phyloP scores from a whole-genome alignment of 2,888 invertebrate species.

The Ashinkailepas kermadecensis region DNA sequence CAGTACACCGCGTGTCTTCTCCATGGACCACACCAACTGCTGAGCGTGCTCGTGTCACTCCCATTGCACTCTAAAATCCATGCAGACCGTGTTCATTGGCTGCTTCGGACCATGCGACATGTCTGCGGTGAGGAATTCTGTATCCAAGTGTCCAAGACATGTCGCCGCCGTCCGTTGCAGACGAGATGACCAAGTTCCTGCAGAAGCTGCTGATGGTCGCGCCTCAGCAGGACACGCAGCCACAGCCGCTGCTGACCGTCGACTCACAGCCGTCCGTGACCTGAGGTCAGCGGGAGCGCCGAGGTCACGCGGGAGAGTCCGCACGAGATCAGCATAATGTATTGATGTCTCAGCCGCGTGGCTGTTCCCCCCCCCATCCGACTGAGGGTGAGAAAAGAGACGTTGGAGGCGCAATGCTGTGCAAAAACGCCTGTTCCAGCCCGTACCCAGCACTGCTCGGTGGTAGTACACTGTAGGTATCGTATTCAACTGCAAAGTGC shows the following conservation, averaged over 20 bases:
- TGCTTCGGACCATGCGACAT: not conserved
- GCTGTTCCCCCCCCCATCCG: no score
- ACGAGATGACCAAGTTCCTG: slow-evolving; percentile 28
- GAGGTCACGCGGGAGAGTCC: no score
- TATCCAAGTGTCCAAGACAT: no score
- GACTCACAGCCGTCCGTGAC: not conserved
- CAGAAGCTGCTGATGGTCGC: slow-evolving; percentile 31
- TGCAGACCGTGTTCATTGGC: not conserved
- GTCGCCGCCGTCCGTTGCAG: not conserved
- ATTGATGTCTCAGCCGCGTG: no score
- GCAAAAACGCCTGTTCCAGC: no score
- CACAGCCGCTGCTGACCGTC: slow-evolving; percentile 26
- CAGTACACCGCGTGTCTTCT: not conserved
- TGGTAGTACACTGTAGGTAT: no score
- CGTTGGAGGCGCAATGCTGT: no score
- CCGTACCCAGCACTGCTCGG: no score
- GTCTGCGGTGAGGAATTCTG: not conserved
- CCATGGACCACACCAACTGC: not conserved
- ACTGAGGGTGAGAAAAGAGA: no score
- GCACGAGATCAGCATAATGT: no score
- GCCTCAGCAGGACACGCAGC: slow-evolving; percentile 29
- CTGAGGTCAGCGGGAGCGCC: not conserved
- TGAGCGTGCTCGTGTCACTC: not conserved
- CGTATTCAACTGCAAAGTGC: no score
- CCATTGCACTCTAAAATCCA: not conserved